A percentile compares a stretch with the other conserved stretches of the same genome.
Conservation (phyloP, 2,888 invertebrate genomes). For the Rhaphigaster nebulosa region DNA sequence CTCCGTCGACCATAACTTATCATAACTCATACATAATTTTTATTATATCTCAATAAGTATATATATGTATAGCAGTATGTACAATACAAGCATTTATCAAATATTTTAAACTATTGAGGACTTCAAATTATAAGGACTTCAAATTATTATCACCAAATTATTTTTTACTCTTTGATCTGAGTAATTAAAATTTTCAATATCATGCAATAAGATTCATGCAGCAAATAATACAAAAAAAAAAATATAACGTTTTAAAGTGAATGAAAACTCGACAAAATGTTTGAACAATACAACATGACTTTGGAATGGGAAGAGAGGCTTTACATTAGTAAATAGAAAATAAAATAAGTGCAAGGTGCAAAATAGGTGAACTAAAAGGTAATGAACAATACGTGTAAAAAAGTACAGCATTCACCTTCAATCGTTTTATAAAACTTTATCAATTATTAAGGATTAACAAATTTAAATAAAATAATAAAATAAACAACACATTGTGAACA, state of each 20-base stretch:
- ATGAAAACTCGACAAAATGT: background rate
- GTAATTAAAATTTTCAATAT: background rate
- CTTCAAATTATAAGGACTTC: background rate
- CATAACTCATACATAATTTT: conserved; percentile 3
- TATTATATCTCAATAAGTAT: background rate
- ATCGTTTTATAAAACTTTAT: background rate
- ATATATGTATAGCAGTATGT: conserved; percentile 10
- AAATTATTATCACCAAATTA: background rate
- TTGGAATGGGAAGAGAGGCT: background rate
- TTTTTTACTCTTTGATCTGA: conserved; percentile 1
- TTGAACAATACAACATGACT: conserved; percentile 23
- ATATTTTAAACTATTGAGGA: background rate
- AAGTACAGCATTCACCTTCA: background rate
- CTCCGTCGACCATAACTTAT: conserved; percentile 56
- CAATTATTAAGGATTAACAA: background rate
- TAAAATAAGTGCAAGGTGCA: background rate
- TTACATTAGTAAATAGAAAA: conserved; percentile 14
- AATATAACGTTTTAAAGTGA: background rate
- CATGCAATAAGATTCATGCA: conserved; percentile 36
- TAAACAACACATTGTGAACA: background rate
- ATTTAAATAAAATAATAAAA: too few relatives aligned
- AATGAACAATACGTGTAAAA: background rate
- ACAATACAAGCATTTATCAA: conserved; percentile 25
- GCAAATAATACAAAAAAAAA: background rate
- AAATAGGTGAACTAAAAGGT: background rate